Evolutionary conservation across 2,888 invertebrate genomes (phyloP).

Genomic region (Ornithoptera alexandrae): DNA sequence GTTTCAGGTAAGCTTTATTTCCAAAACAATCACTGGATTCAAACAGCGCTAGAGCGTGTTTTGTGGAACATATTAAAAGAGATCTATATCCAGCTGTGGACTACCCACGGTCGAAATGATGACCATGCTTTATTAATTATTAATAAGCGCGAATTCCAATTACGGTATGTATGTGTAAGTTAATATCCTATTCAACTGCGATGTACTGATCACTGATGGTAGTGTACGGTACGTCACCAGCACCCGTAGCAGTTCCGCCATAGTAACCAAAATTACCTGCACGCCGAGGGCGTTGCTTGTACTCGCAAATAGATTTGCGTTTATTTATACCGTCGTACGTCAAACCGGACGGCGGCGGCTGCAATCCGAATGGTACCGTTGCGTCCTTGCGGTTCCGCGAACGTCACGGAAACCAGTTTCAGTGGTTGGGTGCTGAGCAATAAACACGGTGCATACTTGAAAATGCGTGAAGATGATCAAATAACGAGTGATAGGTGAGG

Average conservation of each 20-base stretch:
- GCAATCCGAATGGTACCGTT: constrained; percentile 38
- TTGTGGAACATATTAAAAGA: too few species aligned
- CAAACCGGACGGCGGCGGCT: constrained; percentile 37
- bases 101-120: too few species aligned
- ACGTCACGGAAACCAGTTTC: constrained; percentile 40
- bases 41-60: too few species aligned
- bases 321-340: constrained; percentile 51
- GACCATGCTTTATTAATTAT: too few species aligned
- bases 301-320: constrained; percentile 43
- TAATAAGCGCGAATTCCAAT: too few species aligned
- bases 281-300: constrained; percentile 37
- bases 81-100: too few species aligned
- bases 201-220: neutral
- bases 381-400: constrained; percentile 46
- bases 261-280: constrained; percentile 36
- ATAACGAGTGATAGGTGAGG: constrained; percentile 16
- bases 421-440: constrained; percentile 11
- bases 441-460: constrained; percentile 24
- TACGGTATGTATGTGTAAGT: neutral
- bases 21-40: neutral
- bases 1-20: constrained; percentile 34
- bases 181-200: too few species aligned
- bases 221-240: constrained; percentile 2
- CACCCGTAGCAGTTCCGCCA: constrained; percentile 26
- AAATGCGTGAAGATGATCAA: constrained; percentile 27